Evolutionary conservation across 2,888 invertebrate species (phyloP).

Genomic region (Gonocerus acuteangulatus): DNA sequence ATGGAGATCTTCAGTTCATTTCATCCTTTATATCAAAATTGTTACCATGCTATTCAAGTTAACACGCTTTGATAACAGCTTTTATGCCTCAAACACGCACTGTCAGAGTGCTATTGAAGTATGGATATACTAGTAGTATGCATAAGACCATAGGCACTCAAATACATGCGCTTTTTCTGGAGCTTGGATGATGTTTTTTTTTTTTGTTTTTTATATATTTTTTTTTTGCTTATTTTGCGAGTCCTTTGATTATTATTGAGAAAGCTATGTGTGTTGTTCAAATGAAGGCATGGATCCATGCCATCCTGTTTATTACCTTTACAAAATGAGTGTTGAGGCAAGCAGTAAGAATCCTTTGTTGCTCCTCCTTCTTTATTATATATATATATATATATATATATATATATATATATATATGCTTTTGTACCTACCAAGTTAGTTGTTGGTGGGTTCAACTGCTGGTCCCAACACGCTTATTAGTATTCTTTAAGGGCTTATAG

Average conservation of each 20-base stretch:
- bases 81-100: background rate
- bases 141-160: constrained; percentile 19
- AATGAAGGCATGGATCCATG: constrained; percentile 12
- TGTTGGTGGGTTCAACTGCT: constrained; percentile 15
- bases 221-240: constrained; percentile 18
- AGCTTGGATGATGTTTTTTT: constrained; percentile 12
- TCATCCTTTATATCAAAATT: constrained; percentile 9
- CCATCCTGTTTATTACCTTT: constrained; percentile 10
- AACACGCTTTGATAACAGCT: background rate
- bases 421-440: background rate
- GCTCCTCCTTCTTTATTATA: background rate
- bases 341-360: constrained; percentile 24
- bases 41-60: background rate
- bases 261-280: constrained; percentile 15
- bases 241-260: background rate
- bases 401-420: background rate
- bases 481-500: constrained; percentile 15
- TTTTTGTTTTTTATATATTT: constrained; percentile 6
- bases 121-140: constrained; percentile 19
- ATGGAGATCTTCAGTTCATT: constrained; percentile 9
- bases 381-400: constrained; percentile 1
- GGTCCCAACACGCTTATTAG: constrained; percentile 28
- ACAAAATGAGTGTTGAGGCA: constrained; percentile 28
- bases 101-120: constrained; percentile 14
- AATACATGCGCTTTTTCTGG: constrained; percentile 6